Base-by-base conservation (phyloP, 2,113 vertebrate genomes). In the Podarcis muralis region DNA sequence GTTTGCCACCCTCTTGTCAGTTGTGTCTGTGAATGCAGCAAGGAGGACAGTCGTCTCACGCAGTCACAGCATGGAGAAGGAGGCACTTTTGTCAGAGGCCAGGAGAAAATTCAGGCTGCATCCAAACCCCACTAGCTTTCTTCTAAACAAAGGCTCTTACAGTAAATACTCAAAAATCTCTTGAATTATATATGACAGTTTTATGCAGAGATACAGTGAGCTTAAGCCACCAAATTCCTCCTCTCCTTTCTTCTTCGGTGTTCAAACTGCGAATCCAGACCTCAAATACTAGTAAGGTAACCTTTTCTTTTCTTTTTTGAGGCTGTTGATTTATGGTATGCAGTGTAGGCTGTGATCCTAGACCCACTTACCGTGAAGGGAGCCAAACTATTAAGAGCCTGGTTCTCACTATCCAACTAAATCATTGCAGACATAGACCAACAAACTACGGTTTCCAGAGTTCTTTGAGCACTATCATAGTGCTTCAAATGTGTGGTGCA, bases 171-270 rank as follows among this genome's bases (percentile, higher is more conserved):
- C 65, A 92, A 87, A 90, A 84, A 85, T 91, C 81, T 83, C 16
- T 57, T 84, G 85, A 90, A 81, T 87, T 91, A 87, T 7, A n/a
- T 62, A 62, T 25, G 65, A 81, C n/a, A 23, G 11, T 20, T 90
- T 94, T 89, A 86, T 57, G 27, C 87, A 89, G 87, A 89, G 79
- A 87, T 65, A 3, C 81, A 6, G 20, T 74, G 84, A 94, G 89
- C 65, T 12, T 59, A 57, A 78, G 88, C 62, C 62, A 85, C 12
- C 32, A 86, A 66, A 86, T 66, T 80, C 1, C 75, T 86, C 91
- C 69, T 87, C 22, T 80, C 87, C 37, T 16, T 71, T 0, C 9
- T 79, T 80, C 80, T 8, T 0, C 5, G 7, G 62, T 90, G 32
- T 25, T 66, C 30, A 83, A 86, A 87, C 78, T 53, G 77, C 66